Evolutionary conservation across 2,888 invertebrate species (phyloP).

Genomic region (Tinea trinotella): DNA sequence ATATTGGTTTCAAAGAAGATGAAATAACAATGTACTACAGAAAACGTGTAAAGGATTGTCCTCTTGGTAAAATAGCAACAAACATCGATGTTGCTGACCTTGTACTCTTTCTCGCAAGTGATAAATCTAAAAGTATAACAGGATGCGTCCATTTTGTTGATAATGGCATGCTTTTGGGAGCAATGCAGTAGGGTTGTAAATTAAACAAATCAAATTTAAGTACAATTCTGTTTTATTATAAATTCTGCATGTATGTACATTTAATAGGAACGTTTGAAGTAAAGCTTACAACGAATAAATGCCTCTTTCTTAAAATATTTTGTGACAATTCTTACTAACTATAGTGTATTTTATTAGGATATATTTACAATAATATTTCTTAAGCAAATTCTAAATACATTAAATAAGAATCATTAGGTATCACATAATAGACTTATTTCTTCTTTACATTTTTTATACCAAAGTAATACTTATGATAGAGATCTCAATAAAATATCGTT

Average conservation of each 20-base stretch:
- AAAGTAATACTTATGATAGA: too few relatives aligned
- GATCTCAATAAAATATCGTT: too few relatives aligned
- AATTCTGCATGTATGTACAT: slow-evolving; percentile 4
- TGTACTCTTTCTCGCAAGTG: slow-evolving; percentile 86
- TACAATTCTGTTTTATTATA: not conserved
- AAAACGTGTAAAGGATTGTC: slow-evolving; percentile 53
- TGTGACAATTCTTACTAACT: not conserved
- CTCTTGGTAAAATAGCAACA: slow-evolving; percentile 73
- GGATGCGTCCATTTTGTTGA: slow-evolving; percentile 53
- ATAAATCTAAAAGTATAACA: slow-evolving; percentile 83
- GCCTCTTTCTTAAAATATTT: slow-evolving; percentile 14
- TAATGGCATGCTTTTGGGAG: slow-evolving; percentile 5
- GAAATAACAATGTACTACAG: slow-evolving; percentile 76
- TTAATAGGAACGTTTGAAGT: slow-evolving; percentile 17
- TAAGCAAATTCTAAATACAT: not conserved
- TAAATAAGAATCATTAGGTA: slow-evolving; percentile 3
- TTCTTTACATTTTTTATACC: too few relatives aligned
- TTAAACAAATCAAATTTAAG: not conserved
- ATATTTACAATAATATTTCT: not conserved
- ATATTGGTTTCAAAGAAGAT: slow-evolving; percentile 77
- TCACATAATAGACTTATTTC: not conserved
- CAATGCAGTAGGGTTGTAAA: not conserved
- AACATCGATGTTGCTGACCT: slow-evolving; percentile 82
- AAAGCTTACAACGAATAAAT: slow-evolving; percentile 14
- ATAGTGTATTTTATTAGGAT: not conserved